A percentile compares a stretch with the other conserved stretches of the same genome.
Conservation (phyloP, 2,797 vertebrate species). For the Hemibagrus guttatus region DNA sequence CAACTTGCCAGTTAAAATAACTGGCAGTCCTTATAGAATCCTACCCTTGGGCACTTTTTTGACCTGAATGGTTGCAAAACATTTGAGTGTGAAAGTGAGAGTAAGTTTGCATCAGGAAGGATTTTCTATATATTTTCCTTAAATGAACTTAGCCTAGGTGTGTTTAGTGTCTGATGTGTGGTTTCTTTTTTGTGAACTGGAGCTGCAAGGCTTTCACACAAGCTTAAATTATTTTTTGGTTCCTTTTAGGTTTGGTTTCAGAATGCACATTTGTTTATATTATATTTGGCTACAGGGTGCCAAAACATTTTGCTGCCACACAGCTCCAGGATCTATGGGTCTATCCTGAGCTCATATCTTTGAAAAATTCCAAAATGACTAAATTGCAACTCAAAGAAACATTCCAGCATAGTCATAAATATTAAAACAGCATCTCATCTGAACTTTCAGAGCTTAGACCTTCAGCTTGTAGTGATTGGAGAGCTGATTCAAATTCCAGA, state of each 20-base stretch:
- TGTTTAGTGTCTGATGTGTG: not conserved
- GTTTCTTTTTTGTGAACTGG: not conserved
- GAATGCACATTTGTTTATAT: not conserved
- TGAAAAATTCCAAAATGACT: not conserved
- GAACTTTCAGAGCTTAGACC: not conserved
- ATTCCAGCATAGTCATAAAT: not conserved
- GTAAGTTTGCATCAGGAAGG: not conserved
- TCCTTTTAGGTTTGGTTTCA: not conserved
- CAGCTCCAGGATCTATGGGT: not conserved
- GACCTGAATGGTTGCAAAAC: not conserved
- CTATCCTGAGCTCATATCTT: not conserved
- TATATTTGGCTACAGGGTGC: not conserved
- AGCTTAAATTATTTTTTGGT: not conserved
- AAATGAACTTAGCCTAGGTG: no score
- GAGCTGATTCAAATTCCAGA: not conserved
- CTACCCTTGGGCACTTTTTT: not conserved
- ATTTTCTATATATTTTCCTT: not conserved
- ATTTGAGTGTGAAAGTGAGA: not conserved
- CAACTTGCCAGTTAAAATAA: not conserved
- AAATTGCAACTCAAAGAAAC: not conserved
- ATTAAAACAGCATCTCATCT: not conserved
- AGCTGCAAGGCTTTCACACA: not conserved
- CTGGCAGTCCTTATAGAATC: not conserved
- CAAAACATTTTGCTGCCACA: not conserved
- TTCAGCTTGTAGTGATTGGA: not conserved